Evolutionary conservation across 2,888 invertebrate genomes (phyloP), one percentile per base, ranked within the genome.

Genomic region (Cheilosia soror): DNA sequence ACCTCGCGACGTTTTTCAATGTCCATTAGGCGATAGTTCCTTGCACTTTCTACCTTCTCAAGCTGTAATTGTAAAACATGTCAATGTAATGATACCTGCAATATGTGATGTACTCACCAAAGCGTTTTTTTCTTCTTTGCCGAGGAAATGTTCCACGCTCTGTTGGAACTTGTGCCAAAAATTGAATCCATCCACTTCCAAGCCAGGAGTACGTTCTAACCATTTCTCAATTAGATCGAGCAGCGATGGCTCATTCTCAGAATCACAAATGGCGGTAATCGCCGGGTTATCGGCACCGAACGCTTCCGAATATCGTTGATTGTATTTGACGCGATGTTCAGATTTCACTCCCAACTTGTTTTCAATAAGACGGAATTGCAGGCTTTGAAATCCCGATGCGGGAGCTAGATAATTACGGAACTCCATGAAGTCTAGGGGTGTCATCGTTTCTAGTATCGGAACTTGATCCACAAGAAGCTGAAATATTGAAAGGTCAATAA

Each of bases 401-500:
- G 99, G 97, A 11, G 97, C 96, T 44, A 99, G 93, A 90, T 97
- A 97, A 87, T 96, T 95, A 60, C 99, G 95, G 92, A 99, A 99
- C 90, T 99, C 99, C 96, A 99, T 97, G 90, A 99, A 99, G 92
- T 99, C 99, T 79, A 99, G 92, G 0, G 99, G 99, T 0, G 99
- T 98, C 99, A 99, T 99, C 0, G 99, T 99, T 93, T 99, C 99
- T 88, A 99, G 93, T 88, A 99, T 98, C 93, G 97, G 96, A 51
- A 99, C 98, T 93, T 99, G 99, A 90, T 99, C 99, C 47, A 97
- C 98, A 62, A 99, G 94, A 0, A 99, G 93, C 98, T 99, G 93
- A 0, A 65, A 66, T 47, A 4, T 9, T 11, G 7, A 47, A 7
- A 15, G 3, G 15, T 7, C 6, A 15, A 20, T n/a, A 5, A 33